These are phyloP conservation scores for Graphium colonna DNA, from an alignment of 2,888 invertebrate species.

Conservation along the genomic window DNA sequence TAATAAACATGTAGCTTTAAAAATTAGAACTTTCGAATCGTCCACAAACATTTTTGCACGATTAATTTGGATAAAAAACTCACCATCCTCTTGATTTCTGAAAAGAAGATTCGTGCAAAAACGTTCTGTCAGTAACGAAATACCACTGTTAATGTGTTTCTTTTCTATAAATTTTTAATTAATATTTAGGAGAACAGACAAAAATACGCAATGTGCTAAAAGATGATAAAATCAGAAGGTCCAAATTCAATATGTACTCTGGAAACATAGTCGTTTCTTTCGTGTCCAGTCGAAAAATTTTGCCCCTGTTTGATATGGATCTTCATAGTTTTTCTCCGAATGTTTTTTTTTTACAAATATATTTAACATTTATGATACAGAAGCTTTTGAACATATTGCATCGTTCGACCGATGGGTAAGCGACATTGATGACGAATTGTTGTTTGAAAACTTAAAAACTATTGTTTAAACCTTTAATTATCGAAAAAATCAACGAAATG, in stretches of 20 bases:
- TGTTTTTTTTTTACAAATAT: constrained; percentile 40
- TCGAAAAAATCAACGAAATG: constrained; percentile 45
- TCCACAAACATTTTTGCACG: constrained; percentile 67
- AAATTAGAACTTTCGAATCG: constrained; percentile 51
- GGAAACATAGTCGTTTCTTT: constrained; percentile 49
- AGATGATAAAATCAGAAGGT: constrained; percentile 41
- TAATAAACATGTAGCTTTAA: neutral
- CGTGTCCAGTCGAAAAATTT: constrained; percentile 62
- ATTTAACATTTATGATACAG: constrained; percentile 58
- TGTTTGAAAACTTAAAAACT: constrained; percentile 14
- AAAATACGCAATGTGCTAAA: constrained; percentile 45
- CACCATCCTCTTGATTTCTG: constrained; percentile 75
- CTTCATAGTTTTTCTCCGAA: constrained; percentile 64
- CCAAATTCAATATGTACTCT: constrained; percentile 35
- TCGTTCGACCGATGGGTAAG: constrained; percentile 54
- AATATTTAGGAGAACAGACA: neutral
- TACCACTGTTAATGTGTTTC: constrained; percentile 7
- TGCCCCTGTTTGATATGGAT: constrained; percentile 64
- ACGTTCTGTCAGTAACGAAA: constrained; percentile 44
- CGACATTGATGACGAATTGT: constrained; percentile 56
- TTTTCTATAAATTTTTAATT: neutral
- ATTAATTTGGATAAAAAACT: constrained; percentile 49
- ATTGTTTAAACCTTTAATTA: neutral
- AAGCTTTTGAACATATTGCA: constrained; percentile 51
- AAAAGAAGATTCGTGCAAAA: constrained; percentile 70